These are phyloP conservation scores for Manacus vitellinus DNA, from an alignment of 2,113 vertebrate species.

Conservation along the genomic window DNA sequence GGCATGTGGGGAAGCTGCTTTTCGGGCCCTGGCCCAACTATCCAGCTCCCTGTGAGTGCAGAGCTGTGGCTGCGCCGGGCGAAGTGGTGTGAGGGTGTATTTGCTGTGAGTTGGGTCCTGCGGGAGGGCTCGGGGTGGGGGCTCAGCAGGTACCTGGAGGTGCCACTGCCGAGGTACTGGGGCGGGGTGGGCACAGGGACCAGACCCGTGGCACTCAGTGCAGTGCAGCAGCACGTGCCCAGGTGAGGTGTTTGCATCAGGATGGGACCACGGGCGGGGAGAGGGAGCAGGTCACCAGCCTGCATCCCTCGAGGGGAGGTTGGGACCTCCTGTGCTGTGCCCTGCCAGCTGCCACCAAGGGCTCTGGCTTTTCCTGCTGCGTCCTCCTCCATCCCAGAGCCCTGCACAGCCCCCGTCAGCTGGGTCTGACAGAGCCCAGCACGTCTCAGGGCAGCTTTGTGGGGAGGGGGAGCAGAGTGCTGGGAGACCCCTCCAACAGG, in stretches of 20 bases:
- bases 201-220: fast-evolving
- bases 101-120: fast-evolving
- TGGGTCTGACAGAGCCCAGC: neutral
- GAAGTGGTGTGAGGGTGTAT: fast-evolving
- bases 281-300: neutral
- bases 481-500: neutral
- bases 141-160: neutral
- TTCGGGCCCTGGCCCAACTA: neutral
- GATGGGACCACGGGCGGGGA: fast-evolving
- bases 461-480: neutral
- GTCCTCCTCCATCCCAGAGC: neutral
- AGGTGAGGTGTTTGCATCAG: neutral
- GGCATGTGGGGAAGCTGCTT: fast-evolving
- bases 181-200: neutral
- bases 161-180: neutral
- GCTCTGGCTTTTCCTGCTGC: neutral
- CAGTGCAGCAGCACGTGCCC: fast-evolving
- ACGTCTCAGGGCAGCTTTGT: fast-evolving
- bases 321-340: neutral
- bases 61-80: fast-evolving
- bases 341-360: fast-evolving
- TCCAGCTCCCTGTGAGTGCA: neutral
- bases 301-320: too few relatives aligned
- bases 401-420: fast-evolving
- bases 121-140: fast-evolving